These are phyloP conservation scores for Metellina segmentata DNA, from an alignment of 2,888 invertebrate genomes.

Conservation along the genomic window DNA sequence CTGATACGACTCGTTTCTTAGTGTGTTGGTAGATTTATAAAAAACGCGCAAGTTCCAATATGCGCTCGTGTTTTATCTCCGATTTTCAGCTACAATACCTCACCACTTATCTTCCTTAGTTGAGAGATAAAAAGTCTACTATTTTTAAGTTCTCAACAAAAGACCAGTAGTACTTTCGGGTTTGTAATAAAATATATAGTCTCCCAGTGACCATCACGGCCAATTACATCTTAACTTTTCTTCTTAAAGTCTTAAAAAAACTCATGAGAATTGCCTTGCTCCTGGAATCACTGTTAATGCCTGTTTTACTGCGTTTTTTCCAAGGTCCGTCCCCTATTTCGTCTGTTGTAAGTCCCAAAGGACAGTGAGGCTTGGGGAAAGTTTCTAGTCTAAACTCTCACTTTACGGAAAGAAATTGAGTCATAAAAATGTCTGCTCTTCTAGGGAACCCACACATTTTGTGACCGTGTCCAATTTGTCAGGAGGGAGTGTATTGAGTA, in stretches of 20 bases:
- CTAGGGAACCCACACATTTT: constrained; percentile 12
- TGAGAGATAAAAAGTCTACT: neutral
- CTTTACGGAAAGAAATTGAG: constrained; percentile 49
- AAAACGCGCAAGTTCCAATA: too few species aligned
- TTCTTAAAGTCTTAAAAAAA: constrained; percentile 39
- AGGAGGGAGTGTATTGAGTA: constrained; percentile 32
- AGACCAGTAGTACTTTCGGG: neutral
- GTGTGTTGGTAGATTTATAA: too few species aligned
- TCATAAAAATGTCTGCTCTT: constrained; percentile 59
- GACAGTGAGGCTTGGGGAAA: constrained; percentile 21
- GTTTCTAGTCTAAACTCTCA: constrained; percentile 29
- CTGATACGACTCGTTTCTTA: too few species aligned
- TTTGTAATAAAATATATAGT: constrained; percentile 13
- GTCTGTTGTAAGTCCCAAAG: constrained; percentile 20
- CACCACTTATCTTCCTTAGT: neutral
- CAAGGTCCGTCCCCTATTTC: constrained; percentile 9
- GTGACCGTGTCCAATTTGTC: constrained; percentile 34
- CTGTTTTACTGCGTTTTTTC: constrained; percentile 51
- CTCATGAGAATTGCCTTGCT: constrained; percentile 37
- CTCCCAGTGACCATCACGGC: constrained; percentile 33
- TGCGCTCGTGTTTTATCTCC: too few species aligned
- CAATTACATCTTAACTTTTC: constrained; percentile 39
- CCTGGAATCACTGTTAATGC: constrained; percentile 57
- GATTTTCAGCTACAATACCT: neutral
- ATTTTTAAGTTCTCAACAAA: neutral